Base-by-base conservation (phyloP, 2,797 vertebrate species). In the Ptychadena robeensis region DNA sequence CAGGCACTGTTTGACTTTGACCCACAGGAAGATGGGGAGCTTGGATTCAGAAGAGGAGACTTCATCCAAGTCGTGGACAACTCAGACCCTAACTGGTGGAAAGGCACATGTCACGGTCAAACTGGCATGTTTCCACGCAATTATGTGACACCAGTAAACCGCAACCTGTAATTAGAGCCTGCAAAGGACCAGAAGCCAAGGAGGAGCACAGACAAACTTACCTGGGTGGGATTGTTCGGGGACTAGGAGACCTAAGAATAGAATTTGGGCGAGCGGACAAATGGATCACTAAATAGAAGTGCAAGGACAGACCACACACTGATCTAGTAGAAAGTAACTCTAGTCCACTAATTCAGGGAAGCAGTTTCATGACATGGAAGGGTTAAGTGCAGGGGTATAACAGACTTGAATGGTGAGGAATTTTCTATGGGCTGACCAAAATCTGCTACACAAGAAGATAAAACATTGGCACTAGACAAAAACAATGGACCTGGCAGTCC, bases 61-160 rank as follows among this genome's bases (percentile, higher is more conserved):
- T 98, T 98, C 93, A 99, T 99, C 92, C 96, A 97, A 86, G 97
- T 97, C 89, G 95, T 98, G 91, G 96, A 98, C 94, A 97, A 97
- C 94, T 97, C 97, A 69, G 96, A 98, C 90, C 96, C 96, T 91
- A 96, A 96, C 90, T 96, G 96, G 95, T 96, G 98, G 98, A 99
- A 99, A 89, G 98, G 98, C 85, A 96, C 96, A 44, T 99, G 97
- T 92, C 97, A 98, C 1, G 93, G 96, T 90, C 96, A 96, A 86
- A 98, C 96, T 80, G 98, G 98, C 94, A 99, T 99, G 97, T 99
- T 99, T 91, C 98, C 98, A 57, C 97, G 97, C 92, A 99, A 99
- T 91, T 99, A 99, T 14, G 98, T 99, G 92, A 97, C 96, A 80
- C 97, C 97, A 0, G 96, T 98, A 90, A 98, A 95, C 90, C 95